Conservation (phyloP, 2,113 vertebrate genomes). For the Hymenochirus boettgeri region DNA sequence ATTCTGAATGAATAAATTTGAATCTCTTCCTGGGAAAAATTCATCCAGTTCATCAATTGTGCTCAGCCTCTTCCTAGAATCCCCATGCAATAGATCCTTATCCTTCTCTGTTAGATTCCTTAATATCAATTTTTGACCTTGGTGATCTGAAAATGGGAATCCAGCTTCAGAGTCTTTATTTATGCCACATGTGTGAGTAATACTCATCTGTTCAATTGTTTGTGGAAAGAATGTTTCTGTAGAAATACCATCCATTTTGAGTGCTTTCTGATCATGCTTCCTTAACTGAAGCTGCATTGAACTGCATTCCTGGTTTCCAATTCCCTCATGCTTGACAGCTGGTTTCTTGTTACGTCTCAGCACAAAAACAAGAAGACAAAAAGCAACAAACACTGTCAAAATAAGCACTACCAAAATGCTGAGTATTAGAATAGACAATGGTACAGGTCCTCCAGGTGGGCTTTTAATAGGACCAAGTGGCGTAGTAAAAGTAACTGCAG, state of each 20-base stretch:
- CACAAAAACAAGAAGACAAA: slow-evolving; percentile 94
- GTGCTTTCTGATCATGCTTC: slow-evolving; percentile 81
- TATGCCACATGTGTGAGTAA: slow-evolving; percentile 88
- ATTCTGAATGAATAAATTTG: slow-evolving; percentile 93
- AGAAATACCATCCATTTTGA: slow-evolving; percentile 81
- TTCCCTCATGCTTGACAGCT: slow-evolving; percentile 79
- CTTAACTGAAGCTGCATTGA: slow-evolving; percentile 87
- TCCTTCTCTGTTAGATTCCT: slow-evolving; percentile 84
- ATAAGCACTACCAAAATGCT: slow-evolving; percentile 96
- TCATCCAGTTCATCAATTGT: slow-evolving; percentile 97
- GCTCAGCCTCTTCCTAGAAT: slow-evolving; percentile 90
- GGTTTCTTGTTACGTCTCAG: slow-evolving; percentile 92
- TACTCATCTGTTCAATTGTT: slow-evolving; percentile 95
- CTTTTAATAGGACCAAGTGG: slow-evolving; percentile 81
- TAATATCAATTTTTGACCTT: slow-evolving; percentile 85
- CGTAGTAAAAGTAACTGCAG: slow-evolving; percentile 72
- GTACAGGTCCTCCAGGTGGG: slow-evolving; percentile 88
- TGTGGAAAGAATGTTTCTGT: slow-evolving; percentile 93
- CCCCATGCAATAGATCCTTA: slow-evolving; percentile 80
- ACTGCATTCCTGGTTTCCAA: slow-evolving; percentile 83
- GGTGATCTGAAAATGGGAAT: slow-evolving; percentile 86
- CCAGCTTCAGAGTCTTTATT: slow-evolving; percentile 83
- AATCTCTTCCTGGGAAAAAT: slow-evolving; percentile 87
- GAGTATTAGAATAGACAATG: slow-evolving; percentile 92
- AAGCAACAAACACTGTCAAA: slow-evolving; percentile 94